phyloP scores from a whole-genome alignment of 2,888 invertebrate genomes.

The Ophion ventricosus region DNA sequence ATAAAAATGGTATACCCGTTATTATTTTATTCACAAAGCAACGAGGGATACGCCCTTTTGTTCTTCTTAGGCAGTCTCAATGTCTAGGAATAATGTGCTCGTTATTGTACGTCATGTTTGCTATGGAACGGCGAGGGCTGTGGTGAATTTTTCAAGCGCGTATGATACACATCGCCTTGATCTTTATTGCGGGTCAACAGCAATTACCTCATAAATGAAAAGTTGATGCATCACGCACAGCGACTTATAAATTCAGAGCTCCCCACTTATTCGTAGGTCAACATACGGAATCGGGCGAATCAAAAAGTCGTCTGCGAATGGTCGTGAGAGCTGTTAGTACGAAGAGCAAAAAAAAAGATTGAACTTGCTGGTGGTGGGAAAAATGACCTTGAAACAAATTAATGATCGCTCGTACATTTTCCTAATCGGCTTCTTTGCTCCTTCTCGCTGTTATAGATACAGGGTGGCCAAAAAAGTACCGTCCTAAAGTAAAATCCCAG shows the following conservation, averaged over 20 bases:
- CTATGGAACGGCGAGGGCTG: not conserved
- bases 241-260: not conserved
- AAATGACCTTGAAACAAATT: slow-evolving; percentile 16
- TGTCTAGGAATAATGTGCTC: not conserved
- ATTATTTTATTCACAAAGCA: not conserved
- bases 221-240: not conserved
- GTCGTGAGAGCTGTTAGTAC: not conserved
- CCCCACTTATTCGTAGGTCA: not conserved
- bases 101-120: not conserved
- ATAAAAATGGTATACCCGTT: not conserved
- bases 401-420: slow-evolving; percentile 30
- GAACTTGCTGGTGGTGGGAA: not conserved
- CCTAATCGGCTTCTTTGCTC: slow-evolving; percentile 18
- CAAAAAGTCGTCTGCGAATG: not conserved
- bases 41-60: not conserved
- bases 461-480: too few species aligned
- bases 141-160: not conserved
- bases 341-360: not conserved
- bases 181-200: not conserved
- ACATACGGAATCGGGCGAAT: not conserved
- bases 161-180: not conserved
- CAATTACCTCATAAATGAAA: not conserved
- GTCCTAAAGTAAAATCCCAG: too few species aligned
- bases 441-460: not conserved
- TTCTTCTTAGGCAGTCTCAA: not conserved